Conservation (phyloP, 2,888 invertebrate species). For the Drepana falcataria region DNA sequence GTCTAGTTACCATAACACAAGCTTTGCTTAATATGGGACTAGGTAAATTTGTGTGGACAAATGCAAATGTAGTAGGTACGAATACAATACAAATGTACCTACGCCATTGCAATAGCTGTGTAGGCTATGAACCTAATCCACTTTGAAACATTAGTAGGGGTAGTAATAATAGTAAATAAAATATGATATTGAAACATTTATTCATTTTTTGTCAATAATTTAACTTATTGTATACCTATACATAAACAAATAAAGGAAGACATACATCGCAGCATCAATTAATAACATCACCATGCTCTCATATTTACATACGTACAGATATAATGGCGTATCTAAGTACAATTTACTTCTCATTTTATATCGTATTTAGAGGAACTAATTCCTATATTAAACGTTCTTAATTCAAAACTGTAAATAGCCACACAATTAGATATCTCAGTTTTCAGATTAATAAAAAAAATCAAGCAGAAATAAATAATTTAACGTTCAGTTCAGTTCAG, state of each 20-base stretch:
- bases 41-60: too few relatives aligned
- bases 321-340: neutral
- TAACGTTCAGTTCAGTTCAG: neutral
- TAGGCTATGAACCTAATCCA: too few relatives aligned
- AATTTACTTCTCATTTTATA: neutral
- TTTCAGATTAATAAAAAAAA: neutral
- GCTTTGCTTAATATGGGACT: too few relatives aligned
- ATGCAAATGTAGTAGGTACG: too few relatives aligned
- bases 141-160: neutral
- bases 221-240: conserved; percentile 67
- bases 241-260: conserved; percentile 75
- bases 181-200: conserved; percentile 67
- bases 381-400: neutral
- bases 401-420: neutral
- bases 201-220: conserved; percentile 74
- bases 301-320: conserved; percentile 66
- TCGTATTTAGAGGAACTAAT: neutral
- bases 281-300: conserved; percentile 55
- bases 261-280: conserved; percentile 47
- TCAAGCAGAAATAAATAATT: neutral
- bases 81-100: too few relatives aligned
- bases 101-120: too few relatives aligned
- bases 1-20: too few relatives aligned
- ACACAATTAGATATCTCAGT: neutral
- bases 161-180: neutral